phyloP scores from a whole-genome alignment of 2,797 vertebrate genomes.

The Vultur gryphus region DNA sequence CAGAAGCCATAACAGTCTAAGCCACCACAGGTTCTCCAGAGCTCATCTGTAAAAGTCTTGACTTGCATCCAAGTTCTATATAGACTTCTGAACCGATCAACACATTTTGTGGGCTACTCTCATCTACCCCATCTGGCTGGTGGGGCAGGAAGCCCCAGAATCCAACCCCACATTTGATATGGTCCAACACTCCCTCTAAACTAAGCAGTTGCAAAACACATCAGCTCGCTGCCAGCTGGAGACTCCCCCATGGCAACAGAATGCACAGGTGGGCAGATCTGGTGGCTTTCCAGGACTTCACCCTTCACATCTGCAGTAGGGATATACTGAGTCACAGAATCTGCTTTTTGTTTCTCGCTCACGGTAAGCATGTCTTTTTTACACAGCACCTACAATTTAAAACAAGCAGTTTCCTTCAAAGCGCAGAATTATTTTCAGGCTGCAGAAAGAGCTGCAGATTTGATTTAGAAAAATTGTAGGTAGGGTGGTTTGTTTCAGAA shows the following conservation, averaged over 20 bases:
- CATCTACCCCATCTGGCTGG: background rate
- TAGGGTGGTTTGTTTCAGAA: background rate
- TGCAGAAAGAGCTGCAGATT: background rate
- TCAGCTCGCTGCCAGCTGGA: background rate
- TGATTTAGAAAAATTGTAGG: background rate
- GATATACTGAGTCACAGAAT: background rate
- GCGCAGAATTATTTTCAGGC: background rate
- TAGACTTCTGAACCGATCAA: background rate
- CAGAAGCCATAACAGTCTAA: background rate
- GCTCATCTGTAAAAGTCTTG: background rate
- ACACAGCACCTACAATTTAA: background rate
- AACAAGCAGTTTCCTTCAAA: background rate
- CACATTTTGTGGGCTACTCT: background rate
- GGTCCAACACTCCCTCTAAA: background rate
- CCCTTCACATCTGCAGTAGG: background rate
- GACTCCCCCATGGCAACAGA: rapidly evolving
- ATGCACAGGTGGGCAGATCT: background rate
- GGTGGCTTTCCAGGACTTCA: background rate
- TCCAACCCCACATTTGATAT: background rate
- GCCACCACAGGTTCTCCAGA: background rate
- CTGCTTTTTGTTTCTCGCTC: background rate
- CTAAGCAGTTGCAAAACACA: background rate
- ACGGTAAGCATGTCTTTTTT: background rate
- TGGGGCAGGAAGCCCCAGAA: background rate
- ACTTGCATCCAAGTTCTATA: background rate